Base-by-base conservation (phyloP, 2,888 invertebrate species). In the Lochmaea crataegi region DNA sequence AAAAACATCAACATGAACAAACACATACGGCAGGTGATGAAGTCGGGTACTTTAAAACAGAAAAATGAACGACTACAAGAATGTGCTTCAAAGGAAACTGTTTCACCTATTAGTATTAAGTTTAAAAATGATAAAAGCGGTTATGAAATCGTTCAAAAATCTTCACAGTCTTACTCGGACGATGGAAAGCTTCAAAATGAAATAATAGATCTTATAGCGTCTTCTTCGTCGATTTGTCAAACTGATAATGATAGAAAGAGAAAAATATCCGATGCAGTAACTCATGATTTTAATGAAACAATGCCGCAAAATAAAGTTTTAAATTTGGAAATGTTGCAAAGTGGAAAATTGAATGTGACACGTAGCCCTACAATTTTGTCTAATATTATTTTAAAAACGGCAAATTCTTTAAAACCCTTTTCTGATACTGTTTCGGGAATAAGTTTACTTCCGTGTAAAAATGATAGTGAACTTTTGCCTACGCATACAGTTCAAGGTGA, bases 1-100 rank as follows among this genome's bases (percentile, higher is more conserved):
- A 71, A 68, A 65, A 72, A 74, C 1, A 57, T 71, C 38, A 51
- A 73, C 26, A 68, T 73, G 26, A 53, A 71, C 16, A 58, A 60
- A 16, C 64, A 73, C 41, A 45, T 68, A 0, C 70, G 57, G 18
- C 14, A 16, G 16, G 71, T 70, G 48, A 16, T 71, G 6, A 58
- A 38, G 41, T 11, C 66, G 11, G 60, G 63, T 51, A 42, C 16
- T 42, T 38, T 5, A 38, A 9, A 11, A 12, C 14, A 67, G 14
- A n/a, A 60, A 60, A 38, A 38, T 38, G 9, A 38, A 38, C 7
- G 0, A 1, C 1, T 38, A 1, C 32, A 38, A 38, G 32, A 9
- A 38, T 7, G 7, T 65, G 67, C 7, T 41, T 38, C 32, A 14
- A 65, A 51, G 16, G 66, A 66, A 56, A 42, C 58, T 3, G 67